Base-by-base conservation (phyloP, 2,888 invertebrate species). In the Pammene fasciana region DNA sequence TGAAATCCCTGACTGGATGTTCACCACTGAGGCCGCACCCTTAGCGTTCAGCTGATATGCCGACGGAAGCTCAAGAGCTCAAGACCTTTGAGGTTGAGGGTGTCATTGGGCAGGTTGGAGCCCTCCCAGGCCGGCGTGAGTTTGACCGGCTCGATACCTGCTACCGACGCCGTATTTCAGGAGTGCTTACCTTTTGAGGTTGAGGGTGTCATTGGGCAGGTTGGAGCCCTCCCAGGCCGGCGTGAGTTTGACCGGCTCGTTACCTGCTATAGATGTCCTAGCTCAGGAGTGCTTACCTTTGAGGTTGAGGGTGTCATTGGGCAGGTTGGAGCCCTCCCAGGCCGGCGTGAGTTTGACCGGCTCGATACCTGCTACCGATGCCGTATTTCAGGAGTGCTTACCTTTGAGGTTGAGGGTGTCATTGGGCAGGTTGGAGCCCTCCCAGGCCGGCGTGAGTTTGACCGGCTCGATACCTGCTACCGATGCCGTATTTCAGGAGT, bases 81-180 rank as follows among this genome's bases (percentile, higher is more conserved):
- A n/a, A n/a, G n/a, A 94, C 94, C 94, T 93, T 94, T 95, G 86
- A 97, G 95, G 90, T 97, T 97, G 79, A 97, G 94, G 82, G 97
- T 96, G 90, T 97, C 97, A 86, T 96, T 96, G 66, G 97, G 95
- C 79, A 96, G 94, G 89, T 96, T 96, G 75, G 95, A 95, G 72
- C 96, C 97, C 89, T 97, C 97, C 97, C 97, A 97, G 68, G 97
- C 97, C 11, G 97, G 97, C 65, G 97, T 97, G 73, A 97, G 93
- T 76, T 95, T 95, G 73, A 97, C 97, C 60, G 97, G 97, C 88
- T 96, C 96, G 76, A 94, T 90, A 26, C 26, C 26, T 26, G 26
- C 26, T 26, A 26, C 26, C 1, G 26, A 26, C 4, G 26, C 26
- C 26, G 26, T 26, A 26, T 1, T 4, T 26, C 26, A 26, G 26